Evolutionary conservation across 1,140 invertebrate species (phyloP), one percentile per base, ranked within the genome.

Genomic region (Papilio machaon): DNA sequence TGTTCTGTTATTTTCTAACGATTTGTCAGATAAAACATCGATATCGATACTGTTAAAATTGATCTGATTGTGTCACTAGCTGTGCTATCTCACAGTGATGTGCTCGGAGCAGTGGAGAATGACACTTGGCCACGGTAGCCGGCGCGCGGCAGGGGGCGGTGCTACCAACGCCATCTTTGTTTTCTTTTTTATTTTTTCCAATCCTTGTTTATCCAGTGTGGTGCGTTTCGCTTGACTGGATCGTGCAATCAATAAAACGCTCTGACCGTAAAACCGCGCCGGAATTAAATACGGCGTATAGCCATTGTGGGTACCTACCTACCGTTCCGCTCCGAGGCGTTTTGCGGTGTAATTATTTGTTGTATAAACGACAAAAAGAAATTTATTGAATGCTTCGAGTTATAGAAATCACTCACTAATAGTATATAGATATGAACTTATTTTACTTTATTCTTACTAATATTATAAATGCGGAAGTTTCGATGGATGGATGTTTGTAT

Each of bases 61-160:
- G 35, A 76, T 76, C 9, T 52, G 46, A 47, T 23, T 13, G 11
- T 52, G 60, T 15, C n/a, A 73, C 54, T 19, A 49, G 79, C 47
- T 80, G 54, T 64, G 80, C 77, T 70, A 76, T 81, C 77, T 38
- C 70, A 81, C 81, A 83, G 84, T 84, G 83, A 84, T 84, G 85
- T 87, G 82, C 67, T 85, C 35, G 81, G 80, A 85, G 85, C 90
- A 87, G 86, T 86, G 84, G 87, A 89, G 92, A 92, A 93, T 92
- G 91, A 91, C 91, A 91, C 90, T 93, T 91, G 84, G 86, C 91
- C 92, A 92, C 91, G 91, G 92, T 93, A 94, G 92, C 91, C 83
- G 86, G 67, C 81, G 82, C 90, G 78, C 92, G 87, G 91, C 90
- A 84, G 92, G 92, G 87, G 92, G 91, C 90, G 91, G 89, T 88